Percentiles rank a stretch among this genome's conserved stretches.
Evolutionary conservation across 2,797 vertebrate genomes (phyloP).

Genomic region (Rachycentron canadum): DNA sequence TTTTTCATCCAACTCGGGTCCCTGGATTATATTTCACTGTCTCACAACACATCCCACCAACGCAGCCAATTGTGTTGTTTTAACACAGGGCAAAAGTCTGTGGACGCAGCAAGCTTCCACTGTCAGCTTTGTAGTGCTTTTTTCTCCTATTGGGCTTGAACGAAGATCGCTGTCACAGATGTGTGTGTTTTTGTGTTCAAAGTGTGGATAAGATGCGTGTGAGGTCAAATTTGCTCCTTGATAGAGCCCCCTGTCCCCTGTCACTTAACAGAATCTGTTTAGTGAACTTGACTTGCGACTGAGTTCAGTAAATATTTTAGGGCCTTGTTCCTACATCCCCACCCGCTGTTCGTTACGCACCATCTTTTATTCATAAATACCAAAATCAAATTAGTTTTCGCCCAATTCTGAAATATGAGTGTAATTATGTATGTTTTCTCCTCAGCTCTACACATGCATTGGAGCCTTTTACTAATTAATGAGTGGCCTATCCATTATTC

Average conservation of each 20-base stretch:
- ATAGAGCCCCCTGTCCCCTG: slow-evolving; percentile 21
- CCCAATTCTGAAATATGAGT: slow-evolving; percentile 82
- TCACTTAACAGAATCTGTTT: slow-evolving; percentile 56
- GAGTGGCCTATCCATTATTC: slow-evolving; percentile 80
- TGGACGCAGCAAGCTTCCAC: not conserved
- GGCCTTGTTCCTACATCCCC: slow-evolving; percentile 80
- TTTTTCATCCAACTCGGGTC: not conserved
- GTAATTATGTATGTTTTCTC: slow-evolving; percentile 82
- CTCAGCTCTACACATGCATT: slow-evolving; percentile 62
- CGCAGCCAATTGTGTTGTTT: not conserved
- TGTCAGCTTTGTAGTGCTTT: not conserved
- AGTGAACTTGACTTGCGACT: slow-evolving; percentile 65
- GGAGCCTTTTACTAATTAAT: slow-evolving; percentile 83
- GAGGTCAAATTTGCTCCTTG: slow-evolving; percentile 31
- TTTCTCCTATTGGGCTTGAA: not conserved
- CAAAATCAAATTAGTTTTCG: slow-evolving; percentile 84
- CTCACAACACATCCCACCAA: not conserved
- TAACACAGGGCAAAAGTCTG: not conserved
- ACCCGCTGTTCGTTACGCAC: slow-evolving; percentile 78
- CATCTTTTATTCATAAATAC: slow-evolving; percentile 88
- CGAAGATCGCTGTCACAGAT: slow-evolving; percentile 6
- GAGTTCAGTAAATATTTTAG: slow-evolving; percentile 85
- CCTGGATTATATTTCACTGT: not conserved
- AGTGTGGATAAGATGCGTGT: slow-evolving; percentile 28
- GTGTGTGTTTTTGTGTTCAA: slow-evolving; percentile 21